phyloP scores from a whole-genome alignment of 1,140 invertebrate species.

The Drosophila quadrilineata region DNA sequence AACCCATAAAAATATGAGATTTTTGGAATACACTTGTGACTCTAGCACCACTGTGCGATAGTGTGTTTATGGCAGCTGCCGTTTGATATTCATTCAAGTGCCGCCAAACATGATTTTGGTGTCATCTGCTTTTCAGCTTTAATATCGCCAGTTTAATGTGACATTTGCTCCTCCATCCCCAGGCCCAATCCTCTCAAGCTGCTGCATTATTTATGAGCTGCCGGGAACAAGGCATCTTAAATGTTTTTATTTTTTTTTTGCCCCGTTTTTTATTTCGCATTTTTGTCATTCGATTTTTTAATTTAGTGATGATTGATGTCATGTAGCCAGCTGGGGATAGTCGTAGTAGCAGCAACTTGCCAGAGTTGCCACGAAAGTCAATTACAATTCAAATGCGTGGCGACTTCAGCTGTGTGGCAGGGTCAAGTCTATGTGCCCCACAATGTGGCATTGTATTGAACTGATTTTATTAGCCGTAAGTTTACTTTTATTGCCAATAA shows the following conservation, averaged over 20 bases:
- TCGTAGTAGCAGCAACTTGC: constrained; percentile 31
- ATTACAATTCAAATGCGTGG: constrained; percentile 78
- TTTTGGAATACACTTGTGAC: too few species aligned
- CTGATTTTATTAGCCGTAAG: constrained; percentile 78
- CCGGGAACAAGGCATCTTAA: not conserved
- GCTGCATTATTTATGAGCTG: constrained; percentile 74
- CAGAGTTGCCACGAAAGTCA: constrained; percentile 50
- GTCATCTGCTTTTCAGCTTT: constrained; percentile 79
- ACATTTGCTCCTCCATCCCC: too few species aligned
- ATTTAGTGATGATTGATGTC: constrained; percentile 80
- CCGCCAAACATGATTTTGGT: constrained; percentile 79
- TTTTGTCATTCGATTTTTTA: constrained; percentile 65
- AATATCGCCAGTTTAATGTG: constrained; percentile 78
- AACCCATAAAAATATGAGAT: too few species aligned
- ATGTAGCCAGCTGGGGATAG: constrained; percentile 74
- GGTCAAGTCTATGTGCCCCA: constrained; percentile 58
- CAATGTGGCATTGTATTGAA: constrained; percentile 72
- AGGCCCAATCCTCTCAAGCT: too few species aligned
- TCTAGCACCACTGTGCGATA: constrained; percentile 65
- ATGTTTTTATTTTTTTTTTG: too few species aligned
- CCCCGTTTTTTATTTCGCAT: constrained; percentile 45
- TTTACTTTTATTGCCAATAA: constrained; percentile 73
- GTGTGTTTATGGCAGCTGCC: constrained; percentile 79
- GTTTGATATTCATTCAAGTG: constrained; percentile 80
- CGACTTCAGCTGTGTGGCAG: too few species aligned